Base-by-base conservation (phyloP, 2,797 vertebrate genomes). In the Pseudocheirus occidentalis region DNA sequence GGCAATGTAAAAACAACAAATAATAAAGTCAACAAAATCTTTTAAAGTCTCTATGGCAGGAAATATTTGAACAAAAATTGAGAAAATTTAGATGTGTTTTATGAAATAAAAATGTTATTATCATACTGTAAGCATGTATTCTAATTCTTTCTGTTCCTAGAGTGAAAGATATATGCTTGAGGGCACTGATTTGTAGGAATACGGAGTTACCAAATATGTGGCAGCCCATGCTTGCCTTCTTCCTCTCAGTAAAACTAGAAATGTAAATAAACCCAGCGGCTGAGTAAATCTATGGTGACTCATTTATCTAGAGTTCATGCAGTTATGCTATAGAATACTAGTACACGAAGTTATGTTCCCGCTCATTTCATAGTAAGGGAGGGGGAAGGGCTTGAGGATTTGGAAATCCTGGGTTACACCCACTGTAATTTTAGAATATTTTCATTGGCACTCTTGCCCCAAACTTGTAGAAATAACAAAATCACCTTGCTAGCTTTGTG, bases 401-500 rank as follows among this genome's bases (percentile, higher is more conserved):
- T 98, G 97, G 98, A 98, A 98, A 98, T 98, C 95, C 98, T 98
- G 98, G 97, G 97, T 97, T 98, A 98, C 96, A 97, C 97, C 97
- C 98, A 98, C 96, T 98, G 97, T 98, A 98, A 98, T 97, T 98
- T 96, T 97, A 98, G 98, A 98, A 97, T 98, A 98, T 98, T 99
- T 98, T 98, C 95, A 96, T 98, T 98, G 98, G 98, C 98, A 98
- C 95, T 95, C 94, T 97, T 97, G 90, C 95, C 91, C 96, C 94
- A 98, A 97, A 96, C 97, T 98, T 97, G 95, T 57, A 98, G 97
- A 98, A 98, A 98, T 97, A 98, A 46, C 40, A 98, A 97, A 98
- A 98, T 97, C 95, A 91, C 97, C 97, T 97, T 46, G 94, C 96
- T 98, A 97, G 97, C 94, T 96, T 97, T 98, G 40, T 95, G 58